phyloP scores from a whole-genome alignment of 2,113 vertebrate genomes.

The Indri indri region DNA sequence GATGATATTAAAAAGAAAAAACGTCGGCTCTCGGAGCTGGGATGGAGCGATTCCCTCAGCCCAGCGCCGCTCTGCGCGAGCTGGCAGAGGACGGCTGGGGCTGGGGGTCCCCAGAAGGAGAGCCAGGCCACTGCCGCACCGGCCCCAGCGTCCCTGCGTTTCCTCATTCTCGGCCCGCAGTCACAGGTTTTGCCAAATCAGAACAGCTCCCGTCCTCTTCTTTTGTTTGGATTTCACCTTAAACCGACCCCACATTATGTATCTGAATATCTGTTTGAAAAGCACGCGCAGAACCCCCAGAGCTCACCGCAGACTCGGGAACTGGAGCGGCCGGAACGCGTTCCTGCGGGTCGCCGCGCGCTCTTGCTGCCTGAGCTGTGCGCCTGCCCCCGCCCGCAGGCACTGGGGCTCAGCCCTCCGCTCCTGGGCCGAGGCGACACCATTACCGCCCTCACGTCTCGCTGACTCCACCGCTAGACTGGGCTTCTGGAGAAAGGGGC shows the following conservation, averaged over 20 bases:
- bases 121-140: accelerated
- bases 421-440: not conserved
- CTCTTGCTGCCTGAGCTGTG: not conserved
- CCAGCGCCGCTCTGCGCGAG: accelerated
- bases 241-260: not conserved
- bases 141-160: accelerated
- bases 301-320: accelerated
- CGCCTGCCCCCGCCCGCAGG: not conserved
- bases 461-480: not conserved
- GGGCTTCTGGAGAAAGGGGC: not conserved
- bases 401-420: accelerated
- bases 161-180: not conserved
- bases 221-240: not conserved
- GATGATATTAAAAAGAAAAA: not conserved
- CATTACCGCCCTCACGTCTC: not conserved
- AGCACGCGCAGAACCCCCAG: accelerated
- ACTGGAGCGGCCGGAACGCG: not conserved
- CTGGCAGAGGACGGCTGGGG: accelerated
- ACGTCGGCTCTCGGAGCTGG: no score
- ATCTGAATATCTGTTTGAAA: not conserved
- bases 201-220: not conserved
- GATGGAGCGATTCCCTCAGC: not conserved
- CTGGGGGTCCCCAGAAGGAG: accelerated
- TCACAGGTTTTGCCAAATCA: not conserved
- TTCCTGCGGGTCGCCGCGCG: no score